These are phyloP conservation scores for Zaprionus davidi DNA, from an alignment of 1,140 invertebrate genomes.

Conservation along the genomic window DNA sequence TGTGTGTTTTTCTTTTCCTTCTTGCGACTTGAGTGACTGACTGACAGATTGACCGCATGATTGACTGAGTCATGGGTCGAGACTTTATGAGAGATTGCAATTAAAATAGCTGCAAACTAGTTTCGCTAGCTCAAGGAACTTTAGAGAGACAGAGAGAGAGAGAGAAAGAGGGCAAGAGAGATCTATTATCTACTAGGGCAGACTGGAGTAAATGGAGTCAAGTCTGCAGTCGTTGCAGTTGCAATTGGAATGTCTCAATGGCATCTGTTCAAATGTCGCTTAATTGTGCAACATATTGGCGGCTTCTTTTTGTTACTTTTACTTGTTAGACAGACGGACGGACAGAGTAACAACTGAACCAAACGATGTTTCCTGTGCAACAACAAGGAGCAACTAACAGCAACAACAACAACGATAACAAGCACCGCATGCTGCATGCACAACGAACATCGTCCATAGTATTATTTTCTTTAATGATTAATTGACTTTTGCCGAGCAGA, in stretches of 20 bases:
- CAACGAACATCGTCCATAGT: constrained; percentile 36
- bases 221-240: background rate
- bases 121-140: constrained; percentile 31
- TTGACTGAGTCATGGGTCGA: constrained; percentile 33
- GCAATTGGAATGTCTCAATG: constrained; percentile 61
- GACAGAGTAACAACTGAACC: constrained; percentile 11
- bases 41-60: constrained; percentile 20
- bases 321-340: constrained; percentile 31
- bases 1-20: background rate
- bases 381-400: constrained; percentile 37
- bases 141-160: background rate
- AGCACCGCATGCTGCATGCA: constrained; percentile 49
- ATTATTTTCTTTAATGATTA: constrained; percentile 74
- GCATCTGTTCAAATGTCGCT: constrained; percentile 64
- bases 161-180: background rate
- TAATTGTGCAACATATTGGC: constrained; percentile 67
- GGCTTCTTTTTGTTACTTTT: constrained; percentile 63
- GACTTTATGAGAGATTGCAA: constrained; percentile 30
- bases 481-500: constrained; percentile 70
- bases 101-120: constrained; percentile 60
- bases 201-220: constrained; percentile 31
- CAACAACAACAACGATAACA: constrained; percentile 43
- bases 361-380: constrained; percentile 49
- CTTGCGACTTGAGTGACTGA: constrained; percentile 10
- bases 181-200: background rate